Evolutionary conservation across 1,140 invertebrate genomes (phyloP).

Genomic region (Anagrus nilaparvatae): DNA sequence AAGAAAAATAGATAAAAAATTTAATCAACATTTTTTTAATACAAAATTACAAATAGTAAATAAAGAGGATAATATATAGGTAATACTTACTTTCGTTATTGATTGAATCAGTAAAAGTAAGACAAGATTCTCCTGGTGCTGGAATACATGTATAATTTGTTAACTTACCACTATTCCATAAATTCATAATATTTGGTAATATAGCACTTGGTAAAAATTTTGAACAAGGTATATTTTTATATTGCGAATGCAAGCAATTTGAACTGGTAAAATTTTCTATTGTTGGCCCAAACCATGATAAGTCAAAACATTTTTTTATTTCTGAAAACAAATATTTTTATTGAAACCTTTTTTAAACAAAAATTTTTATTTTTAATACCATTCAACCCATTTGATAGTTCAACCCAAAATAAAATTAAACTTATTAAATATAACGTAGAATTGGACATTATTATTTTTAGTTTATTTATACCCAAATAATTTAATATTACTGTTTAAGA

Average conservation of each 20-base stretch:
- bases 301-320: conserved; percentile 18
- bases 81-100: conserved; percentile 20
- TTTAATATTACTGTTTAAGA: too few species aligned
- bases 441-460: too few species aligned
- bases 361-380: too few species aligned
- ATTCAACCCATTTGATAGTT: too few species aligned
- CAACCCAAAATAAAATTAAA: too few species aligned
- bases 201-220: conserved; percentile 11
- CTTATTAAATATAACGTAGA: too few species aligned
- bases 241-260: conserved; percentile 10
- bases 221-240: conserved; percentile 16
- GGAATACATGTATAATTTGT: conserved; percentile 7
- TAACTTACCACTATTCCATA: conserved; percentile 14
- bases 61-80: not conserved
- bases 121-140: conserved; percentile 15
- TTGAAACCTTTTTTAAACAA: too few species aligned
- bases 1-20: conserved; percentile 11
- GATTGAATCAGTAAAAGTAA: conserved; percentile 23
- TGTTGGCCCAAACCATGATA: conserved; percentile 19
- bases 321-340: too few species aligned
- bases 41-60: too few species aligned
- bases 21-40: conserved; percentile 1
- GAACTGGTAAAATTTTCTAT: not conserved
- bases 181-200: conserved; percentile 15
- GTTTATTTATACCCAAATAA: too few species aligned